Evolutionary conservation across 1,140 invertebrate species (phyloP), one percentile per base, ranked within the genome.

Genomic region (Neuroterus valhalla): DNA sequence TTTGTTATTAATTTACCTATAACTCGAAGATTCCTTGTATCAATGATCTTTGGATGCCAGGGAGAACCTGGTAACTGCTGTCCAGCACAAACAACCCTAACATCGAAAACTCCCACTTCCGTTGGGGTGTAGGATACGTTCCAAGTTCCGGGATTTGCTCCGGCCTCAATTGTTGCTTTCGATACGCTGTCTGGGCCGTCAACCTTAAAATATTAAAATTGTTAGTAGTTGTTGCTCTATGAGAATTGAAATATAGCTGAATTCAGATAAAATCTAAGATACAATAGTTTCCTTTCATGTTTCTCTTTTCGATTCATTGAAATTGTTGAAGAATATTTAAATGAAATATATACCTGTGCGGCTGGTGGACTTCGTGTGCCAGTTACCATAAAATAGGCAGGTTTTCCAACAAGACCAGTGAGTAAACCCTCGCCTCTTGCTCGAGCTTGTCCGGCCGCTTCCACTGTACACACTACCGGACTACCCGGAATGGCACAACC

Each of bases 101-200:
- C 90, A 82, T 94, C 93, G 85, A 95, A 96, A 12, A 93, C 88
- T 6, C 96, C 96, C 12, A 94, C 92, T 86, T 95, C 94, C 2
- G 91, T 89, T 2, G 95, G 94, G 1, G 92, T 87, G 80, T 95
- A 96, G 2, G 92, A 92, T 6, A 94, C 93, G 72, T 92, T 91
- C 88, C 90, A 90, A 14, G 89, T 88, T 11, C 87, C 90, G 10
- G 88, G 87, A 84, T 92, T 91, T 46, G 89, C 86, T 87, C 91
- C 78, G 89, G 89, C 88, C 79, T 90, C 89, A 10, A 90, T 84
- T 55, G 83, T 89, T 84, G 87, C 91, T 90, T 89, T 93, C 38
- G 92, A 92, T 72, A 94, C 92, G 77, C 93, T 94, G 72, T 94
- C 93, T 12, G 94, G 94, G 8, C 94, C 93, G 79, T 94, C 91